Evolutionary conservation across 2,888 invertebrate genomes (phyloP), one percentile per base, ranked within the genome.

Genomic region (Protophormia terraenovae): DNA sequence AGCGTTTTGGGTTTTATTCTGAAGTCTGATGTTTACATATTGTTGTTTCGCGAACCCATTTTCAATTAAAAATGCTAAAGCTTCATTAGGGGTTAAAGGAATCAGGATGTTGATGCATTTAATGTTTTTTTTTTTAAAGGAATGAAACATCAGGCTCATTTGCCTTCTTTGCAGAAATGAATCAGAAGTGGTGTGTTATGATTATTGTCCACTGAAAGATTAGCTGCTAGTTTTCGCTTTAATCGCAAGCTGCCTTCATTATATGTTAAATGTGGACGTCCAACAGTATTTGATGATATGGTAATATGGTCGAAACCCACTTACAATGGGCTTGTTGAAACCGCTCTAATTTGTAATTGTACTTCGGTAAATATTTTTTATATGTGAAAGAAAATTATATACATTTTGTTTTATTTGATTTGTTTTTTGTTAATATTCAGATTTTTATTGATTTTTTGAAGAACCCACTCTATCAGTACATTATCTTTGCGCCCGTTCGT

Each of bases 171-270:
- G 83, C 79, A 10, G 66, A 72, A 78, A 73, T 77, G 83, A 27
- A 76, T 22, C 38, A 84, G 76, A 53, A 84, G 27, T 38, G 58
- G 62, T 64, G 77, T 81, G 24, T 81, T 60, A 22, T 81, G 29
- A 41, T 50, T 67, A 35, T 64, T 69, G 29, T 72, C 60, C 71
- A 62, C 58, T 45, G 78, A 71, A 14, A 69, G 62, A 22, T 77
- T 72, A 45, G 78, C 64, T 45, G 66, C 73, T 67, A 67, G 16
- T 58, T 83, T 83, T 66, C 38, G 55, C 47, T 83, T 71, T 22
- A 64, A 77, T 47, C 77, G 27, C 29, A 41, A 27, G 14, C 50
- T 76, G 41, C 47, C 55, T 12, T 75, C 64, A 75, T 35, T 27
- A 58, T 80, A 84, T 1, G 69, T 77, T 55, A 83, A 77, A 2